Conservation (phyloP, 2,797 vertebrate genomes). For the Cirrhinus mrigala region DNA sequence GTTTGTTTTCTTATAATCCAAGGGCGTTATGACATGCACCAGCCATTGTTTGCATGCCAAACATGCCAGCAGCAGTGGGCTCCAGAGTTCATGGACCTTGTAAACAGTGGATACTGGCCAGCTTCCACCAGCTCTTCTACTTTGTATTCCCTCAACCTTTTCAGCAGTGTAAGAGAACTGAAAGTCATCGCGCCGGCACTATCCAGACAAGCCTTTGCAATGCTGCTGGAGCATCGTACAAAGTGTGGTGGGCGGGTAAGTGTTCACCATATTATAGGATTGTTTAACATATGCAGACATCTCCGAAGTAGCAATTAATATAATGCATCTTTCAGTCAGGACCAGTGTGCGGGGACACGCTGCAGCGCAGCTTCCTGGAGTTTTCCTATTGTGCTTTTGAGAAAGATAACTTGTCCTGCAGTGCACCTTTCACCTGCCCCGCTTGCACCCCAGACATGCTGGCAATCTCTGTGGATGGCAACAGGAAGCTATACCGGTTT, state of each 20-base stretch:
- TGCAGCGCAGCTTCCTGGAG: background rate
- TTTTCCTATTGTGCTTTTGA: conserved; percentile 12
- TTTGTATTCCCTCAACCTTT: background rate
- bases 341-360: background rate
- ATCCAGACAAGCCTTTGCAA: conserved; percentile 6
- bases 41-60: conserved; percentile 3
- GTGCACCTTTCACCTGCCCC: conserved; percentile 26
- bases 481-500: background rate
- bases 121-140: background rate
- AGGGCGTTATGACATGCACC: conserved; percentile 1
- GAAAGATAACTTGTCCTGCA: conserved; percentile 21
- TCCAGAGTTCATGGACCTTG: background rate
- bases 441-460: conserved; percentile 18
- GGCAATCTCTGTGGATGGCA: conserved; percentile 21
- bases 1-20: conserved; percentile 3
- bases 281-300: background rate
- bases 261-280: background rate
- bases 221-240: background rate
- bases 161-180: conserved; percentile 2
- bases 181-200: background rate
- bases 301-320: background rate
- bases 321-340: background rate
- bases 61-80: background rate
- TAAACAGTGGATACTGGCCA: conserved; percentile 11
- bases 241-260: background rate